Evolutionary conservation across 1,140 invertebrate species (phyloP).

Genomic region (Holotrichia oblita): DNA sequence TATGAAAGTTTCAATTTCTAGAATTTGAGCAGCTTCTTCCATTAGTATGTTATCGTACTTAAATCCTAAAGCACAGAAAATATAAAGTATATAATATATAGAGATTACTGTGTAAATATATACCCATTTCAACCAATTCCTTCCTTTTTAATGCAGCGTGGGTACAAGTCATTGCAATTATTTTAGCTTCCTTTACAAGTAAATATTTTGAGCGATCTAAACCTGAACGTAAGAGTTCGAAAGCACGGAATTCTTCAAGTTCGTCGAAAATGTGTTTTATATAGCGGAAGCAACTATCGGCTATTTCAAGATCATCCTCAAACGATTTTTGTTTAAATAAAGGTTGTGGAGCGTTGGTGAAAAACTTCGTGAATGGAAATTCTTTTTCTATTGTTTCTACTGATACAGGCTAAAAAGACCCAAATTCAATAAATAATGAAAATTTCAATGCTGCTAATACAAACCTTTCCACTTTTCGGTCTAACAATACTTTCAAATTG

Average conservation of each 20-base stretch:
- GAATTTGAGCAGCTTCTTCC: conserved; percentile 99
- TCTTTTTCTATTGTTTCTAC: conserved; percentile 70
- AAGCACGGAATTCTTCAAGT: conserved; percentile 97
- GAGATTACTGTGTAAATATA: conserved; percentile 47
- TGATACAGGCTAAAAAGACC: conserved; percentile 55
- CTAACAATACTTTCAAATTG: conserved; percentile 78
- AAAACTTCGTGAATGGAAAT: conserved; percentile 95
- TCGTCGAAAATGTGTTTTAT: conserved; percentile 97
- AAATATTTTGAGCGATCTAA: conserved; percentile 96
- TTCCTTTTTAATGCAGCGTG: conserved; percentile 97
- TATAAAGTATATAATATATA: neutral
- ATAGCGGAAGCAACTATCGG: conserved; percentile 94
- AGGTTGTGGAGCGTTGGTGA: conserved; percentile 91
- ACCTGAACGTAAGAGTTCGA: conserved; percentile 95
- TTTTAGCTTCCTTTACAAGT: conserved; percentile 98
- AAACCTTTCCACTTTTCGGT: conserved; percentile 61
- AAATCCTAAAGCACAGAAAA: conserved; percentile 68
- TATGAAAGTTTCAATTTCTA: conserved; percentile 99
- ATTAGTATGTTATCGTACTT: conserved; percentile 99
- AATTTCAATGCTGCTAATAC: neutral
- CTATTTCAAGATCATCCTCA: conserved; percentile 91
- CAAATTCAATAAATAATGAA: neutral
- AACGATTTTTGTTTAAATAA: conserved; percentile 84
- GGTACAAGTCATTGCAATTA: conserved; percentile 99
- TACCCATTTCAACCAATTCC: conserved; percentile 93